Evolutionary conservation across 2,888 invertebrate species (phyloP), one percentile per base, ranked within the genome.

Genomic region (Aromia moschata): DNA sequence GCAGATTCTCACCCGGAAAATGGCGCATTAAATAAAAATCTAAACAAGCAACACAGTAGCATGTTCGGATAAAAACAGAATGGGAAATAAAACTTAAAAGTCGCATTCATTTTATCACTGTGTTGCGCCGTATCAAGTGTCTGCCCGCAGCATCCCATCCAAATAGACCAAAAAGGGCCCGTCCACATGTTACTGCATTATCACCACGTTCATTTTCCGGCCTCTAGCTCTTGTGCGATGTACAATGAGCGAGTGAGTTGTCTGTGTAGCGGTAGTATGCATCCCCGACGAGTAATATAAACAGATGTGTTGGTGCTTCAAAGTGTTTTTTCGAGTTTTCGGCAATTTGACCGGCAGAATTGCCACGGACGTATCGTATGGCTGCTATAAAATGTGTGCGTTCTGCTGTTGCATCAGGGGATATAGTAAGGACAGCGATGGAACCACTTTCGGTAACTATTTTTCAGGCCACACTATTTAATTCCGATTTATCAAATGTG

Each of bases 261-360:
- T n/a, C n/a, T n/a, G n/a, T n/a, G 46, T 14, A 44, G 51, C 15
- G 30, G 52, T 55, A 31, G 33, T 46, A 52, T 44, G 44, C 17
- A 36, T 43, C n/a, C 41, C 45, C 18, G 18, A 58, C 44, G 33
- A 52, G n/a, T n/a, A n/a, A 41, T 51, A 51, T 17, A 55, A 45
- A 56, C 68, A 67, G 59, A 70, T 68, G 77, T 79, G 79, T 69
- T 73, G 77, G 77, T 77, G 77, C 59, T 70, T 75, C 55, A 74
- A 73, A 68, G 77, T 79, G 64, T 76, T 76, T 67, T 73, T 72
- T 51, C 70, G 74, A 53, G 77, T 79, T 64, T 70, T 76, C 54
- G 71, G 70, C 60, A 79, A 79, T 70, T 68, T 79, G 62, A 67
- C 72, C 25, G 54, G 63, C 31, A 71, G 79, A 64, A 63, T 75